Percentiles rank a stretch among this genome's conserved stretches.
phyloP scores from a whole-genome alignment of 2,797 vertebrate genomes.

The Rhinophrynus dorsalis region DNA sequence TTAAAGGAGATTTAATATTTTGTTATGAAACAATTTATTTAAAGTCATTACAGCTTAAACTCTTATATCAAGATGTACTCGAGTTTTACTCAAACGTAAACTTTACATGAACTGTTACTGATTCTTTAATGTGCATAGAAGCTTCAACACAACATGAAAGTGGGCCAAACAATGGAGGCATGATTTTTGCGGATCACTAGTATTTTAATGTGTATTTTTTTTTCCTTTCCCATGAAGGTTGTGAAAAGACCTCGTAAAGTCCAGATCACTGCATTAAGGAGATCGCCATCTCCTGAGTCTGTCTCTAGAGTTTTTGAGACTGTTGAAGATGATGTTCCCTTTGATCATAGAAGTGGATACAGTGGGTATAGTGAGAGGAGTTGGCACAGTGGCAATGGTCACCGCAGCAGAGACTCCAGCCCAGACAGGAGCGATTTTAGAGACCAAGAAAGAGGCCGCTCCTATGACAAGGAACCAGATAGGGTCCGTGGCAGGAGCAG shows the following conservation, averaged over 20 bases:
- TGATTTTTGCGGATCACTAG: not conserved
- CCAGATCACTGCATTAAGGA: constrained; percentile 67
- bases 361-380: constrained; percentile 75
- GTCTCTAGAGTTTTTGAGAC: constrained; percentile 78
- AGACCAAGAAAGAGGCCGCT: constrained; percentile 51
- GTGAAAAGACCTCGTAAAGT: constrained; percentile 89
- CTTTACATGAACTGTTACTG: too few species aligned
- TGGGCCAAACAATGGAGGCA: not conserved
- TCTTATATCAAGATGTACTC: too few species aligned
- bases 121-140: too few species aligned
- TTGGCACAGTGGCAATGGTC: constrained; percentile 72
- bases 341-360: constrained; percentile 82
- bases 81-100: too few species aligned
- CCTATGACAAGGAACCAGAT: constrained; percentile 60
- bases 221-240: constrained; percentile 65
- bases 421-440: constrained; percentile 62
- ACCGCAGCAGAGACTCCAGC: constrained; percentile 70
- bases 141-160: too few species aligned
- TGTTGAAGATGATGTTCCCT: constrained; percentile 78
- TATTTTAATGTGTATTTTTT: not conserved
- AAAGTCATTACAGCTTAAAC: too few species aligned
- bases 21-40: too few species aligned
- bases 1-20: too few species aligned
- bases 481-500: constrained; percentile 67
- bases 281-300: constrained; percentile 70